Conservation (phyloP, 2,797 vertebrate species). For the Delichon dasypus region DNA sequence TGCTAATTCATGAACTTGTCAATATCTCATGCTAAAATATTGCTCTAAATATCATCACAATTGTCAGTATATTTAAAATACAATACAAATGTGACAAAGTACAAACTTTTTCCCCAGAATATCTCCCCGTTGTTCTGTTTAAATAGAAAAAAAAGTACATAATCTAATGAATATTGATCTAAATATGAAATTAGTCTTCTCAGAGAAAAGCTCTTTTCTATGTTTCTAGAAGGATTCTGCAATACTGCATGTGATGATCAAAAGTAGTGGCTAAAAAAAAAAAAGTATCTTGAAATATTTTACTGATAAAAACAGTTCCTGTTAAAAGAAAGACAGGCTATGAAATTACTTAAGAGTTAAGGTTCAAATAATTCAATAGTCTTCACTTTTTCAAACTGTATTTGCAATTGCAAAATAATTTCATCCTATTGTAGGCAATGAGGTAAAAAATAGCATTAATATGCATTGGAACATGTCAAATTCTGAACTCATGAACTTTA, state of each 20-base stretch:
- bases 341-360: background rate
- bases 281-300: background rate
- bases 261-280: background rate
- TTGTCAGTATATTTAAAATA: background rate
- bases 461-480: background rate
- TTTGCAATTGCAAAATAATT: background rate
- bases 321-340: background rate
- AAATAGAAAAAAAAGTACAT: background rate
- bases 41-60: background rate
- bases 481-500: background rate
- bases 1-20: background rate
- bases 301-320: background rate
- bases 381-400: background rate
- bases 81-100: background rate
- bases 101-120: background rate
- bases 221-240: background rate
- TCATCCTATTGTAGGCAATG: background rate
- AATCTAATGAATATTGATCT: background rate
- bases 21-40: background rate
- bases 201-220: background rate
- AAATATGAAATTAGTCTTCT: background rate
- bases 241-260: background rate
- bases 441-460: background rate
- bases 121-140: background rate
- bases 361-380: background rate